Evolutionary conservation across 2,797 vertebrate genomes (phyloP), one percentile per base, ranked within the genome.

Genomic region (Parambassis ranga): DNA sequence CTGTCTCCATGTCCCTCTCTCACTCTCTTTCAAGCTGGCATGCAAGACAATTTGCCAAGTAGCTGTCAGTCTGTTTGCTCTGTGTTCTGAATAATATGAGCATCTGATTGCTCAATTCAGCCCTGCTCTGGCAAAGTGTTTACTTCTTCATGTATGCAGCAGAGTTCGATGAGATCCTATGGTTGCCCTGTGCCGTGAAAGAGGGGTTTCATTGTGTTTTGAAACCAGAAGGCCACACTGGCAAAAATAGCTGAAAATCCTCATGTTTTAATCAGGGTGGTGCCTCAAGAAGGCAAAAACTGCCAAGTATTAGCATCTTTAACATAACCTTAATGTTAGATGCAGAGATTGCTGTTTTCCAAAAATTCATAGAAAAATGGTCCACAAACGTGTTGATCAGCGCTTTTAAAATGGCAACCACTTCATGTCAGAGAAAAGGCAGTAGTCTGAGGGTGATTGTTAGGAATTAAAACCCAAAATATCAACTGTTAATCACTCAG

Each of bases 41-140:
- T 8, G 24, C 10, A 3, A n/a, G 58, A 39, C 27, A 0, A 22
- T 37, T 23, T 28, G 87, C 86, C 86, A 87, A 82, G 68, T 67
- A 55, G 44, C 80, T 78, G 84, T 79, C 84, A 48, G 46, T 65
- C 48, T 79, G 61, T 85, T 86, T 74, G 81, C 58, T 5, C 63
- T 78, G 59, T 30, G 57, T 24, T 71, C 63, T 71, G 79, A 86
- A 70, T 59, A 60, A 84, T 84, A 51, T 27, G 52, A 84, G 55
- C 64, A 16, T 72, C 57, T 59, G 61, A 82, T 74, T 69, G 61
- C 75, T 81, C 77, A 68, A 55, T 83, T 72, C 63, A 28, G 24
- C 30, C 19, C 26, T 5, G 10, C 48, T 66, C 48, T 49, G 55
- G 68, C 20, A 59, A 53, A 38, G 42, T 43, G 35, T 74, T 73